Evolutionary conservation across 35 echinoderm and acorn worm genomes (phyloP), one percentile per base, ranked within the genome.

Genomic region (Stichopus chloronotus): DNA sequence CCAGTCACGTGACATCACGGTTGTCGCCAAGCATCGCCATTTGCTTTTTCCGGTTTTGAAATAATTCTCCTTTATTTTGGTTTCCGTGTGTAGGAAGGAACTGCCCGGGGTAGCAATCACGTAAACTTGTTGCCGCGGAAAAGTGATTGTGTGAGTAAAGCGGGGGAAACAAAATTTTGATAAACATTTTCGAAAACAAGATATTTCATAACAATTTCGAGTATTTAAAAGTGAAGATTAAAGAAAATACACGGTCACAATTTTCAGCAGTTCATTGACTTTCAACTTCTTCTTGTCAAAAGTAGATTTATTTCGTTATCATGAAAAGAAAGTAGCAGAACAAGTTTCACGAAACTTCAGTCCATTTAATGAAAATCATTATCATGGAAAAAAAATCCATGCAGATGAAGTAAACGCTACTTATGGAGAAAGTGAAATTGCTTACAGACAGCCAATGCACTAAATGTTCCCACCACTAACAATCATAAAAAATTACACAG

Each of bases 51-150:
- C 57, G 55, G 55, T 85, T 58, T 53, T 58, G 57, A 85, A 56
- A 85, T 58, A 57, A 58, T 85, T 85, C 14, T 78, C 76, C 6
- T 74, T 20, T 85, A 58, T 58, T 85, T 85, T n/a, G 55, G 17
- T 55, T 58, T 85, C 19, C 23, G 57, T 23, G 0, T n/a, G 24
- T 58, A 56, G 82, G 82, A 85, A 85, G 82, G 55, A 85, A 85
- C 82, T 85, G 82, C 82, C 82, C 57, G 8, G 17, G 55, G 82
- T 85, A 85, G 5, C 12, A 85, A 85, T 85, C 82, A 85, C 55
- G 24, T 24, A 74, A n/a, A 74, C 69, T 74, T 74, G 69, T 74
- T 74, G 69, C 69, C 19, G 69, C 69, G 17, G 69, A 74, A 74
- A 74, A n/a, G 30, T 43, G 30, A 74, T n/a, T 74, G 14, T 20